phyloP scores from a whole-genome alignment of 2,888 invertebrate species.

The Drosophila prolongata region DNA sequence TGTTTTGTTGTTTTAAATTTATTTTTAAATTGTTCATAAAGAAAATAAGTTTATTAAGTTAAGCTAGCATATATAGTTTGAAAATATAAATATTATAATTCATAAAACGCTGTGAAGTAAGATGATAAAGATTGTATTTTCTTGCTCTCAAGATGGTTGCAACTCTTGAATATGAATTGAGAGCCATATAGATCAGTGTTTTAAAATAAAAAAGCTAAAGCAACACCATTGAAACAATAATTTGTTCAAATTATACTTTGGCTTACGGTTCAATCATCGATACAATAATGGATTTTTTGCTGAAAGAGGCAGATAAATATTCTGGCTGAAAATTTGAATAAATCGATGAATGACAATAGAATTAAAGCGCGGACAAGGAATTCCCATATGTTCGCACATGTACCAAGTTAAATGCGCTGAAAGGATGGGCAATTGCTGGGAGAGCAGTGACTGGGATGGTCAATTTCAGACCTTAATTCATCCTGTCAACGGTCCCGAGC shows the following conservation, averaged over 20 bases:
- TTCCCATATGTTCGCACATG: background rate
- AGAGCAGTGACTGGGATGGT: slow-evolving; percentile 6
- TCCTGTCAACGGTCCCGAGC: slow-evolving; percentile 48
- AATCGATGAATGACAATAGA: slow-evolving; percentile 23
- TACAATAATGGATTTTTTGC: slow-evolving; percentile 8
- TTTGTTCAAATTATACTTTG: background rate
- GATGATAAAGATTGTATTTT: no score
- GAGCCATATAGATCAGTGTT: no score
- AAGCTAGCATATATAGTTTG: no score
- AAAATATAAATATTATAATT: no score
- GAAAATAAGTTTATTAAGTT: no score
- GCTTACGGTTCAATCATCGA: slow-evolving; percentile 38
- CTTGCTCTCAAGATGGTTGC: no score
- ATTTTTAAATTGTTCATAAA: no score
- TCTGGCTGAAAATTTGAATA: slow-evolving; percentile 32
- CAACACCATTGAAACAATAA: no score
- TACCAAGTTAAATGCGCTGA: background rate
- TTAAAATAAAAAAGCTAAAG: no score
- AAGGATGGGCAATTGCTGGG: background rate
- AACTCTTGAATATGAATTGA: no score
- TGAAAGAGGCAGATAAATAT: slow-evolving; percentile 4
- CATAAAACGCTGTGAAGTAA: no score
- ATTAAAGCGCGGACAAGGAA: background rate
- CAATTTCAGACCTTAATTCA: slow-evolving; percentile 44
- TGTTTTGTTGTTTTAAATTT: no score